Base-by-base conservation (phyloP, 2,888 invertebrate genomes). In the Drosophila buzzatii region DNA sequence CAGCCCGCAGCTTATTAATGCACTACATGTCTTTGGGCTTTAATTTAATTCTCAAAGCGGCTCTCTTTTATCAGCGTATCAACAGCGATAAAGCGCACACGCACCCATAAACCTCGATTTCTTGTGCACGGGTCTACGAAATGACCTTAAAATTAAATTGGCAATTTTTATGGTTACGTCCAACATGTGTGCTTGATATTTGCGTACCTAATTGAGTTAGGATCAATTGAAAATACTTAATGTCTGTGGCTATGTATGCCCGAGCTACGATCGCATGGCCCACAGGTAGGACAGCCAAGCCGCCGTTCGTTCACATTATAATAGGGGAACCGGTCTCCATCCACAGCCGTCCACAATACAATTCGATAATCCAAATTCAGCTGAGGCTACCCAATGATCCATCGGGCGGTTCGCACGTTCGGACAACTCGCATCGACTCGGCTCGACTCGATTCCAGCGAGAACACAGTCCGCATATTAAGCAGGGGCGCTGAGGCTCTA, bases 31-130 rank as follows among this genome's bases (percentile, higher is more conserved):
- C 76, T 70, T 60, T 31, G 51, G 20, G 64, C 52, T 53, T 73
- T 76, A 72, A 70, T 80, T 76, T 64, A 60, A 85, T 76, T 80
- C 77, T 64, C 82, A 53, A 68, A 68, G 89, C 90, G 85, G 78
- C 49, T 67, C 69, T 64, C 74, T 84, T 89, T 76, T 77, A 85
- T 81, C 72, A 70, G 37, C 49, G 41, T 76, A 85, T 81, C 72
- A 70, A 35, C 57, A 42, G 66, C 79, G 64, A 80, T 88, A 78
- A 88, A 70, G 62, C 80, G 70, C 88, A 82, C 85, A 88, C 85
- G 90, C 90, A 90, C 89, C 90, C 88, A 88, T 88, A 90, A 90
- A 90, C 90, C 82, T 85, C 76, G 77, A 65, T 79, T 66, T 68
- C 53, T 53, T 39, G 37, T 66, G 58, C 57, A 61, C 52, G 72